A percentile compares a stretch with the other conserved stretches of the same genome.
Evolutionary conservation across 1,140 invertebrate genomes (phyloP).

Genomic region (Zaprionus lachaisei): DNA sequence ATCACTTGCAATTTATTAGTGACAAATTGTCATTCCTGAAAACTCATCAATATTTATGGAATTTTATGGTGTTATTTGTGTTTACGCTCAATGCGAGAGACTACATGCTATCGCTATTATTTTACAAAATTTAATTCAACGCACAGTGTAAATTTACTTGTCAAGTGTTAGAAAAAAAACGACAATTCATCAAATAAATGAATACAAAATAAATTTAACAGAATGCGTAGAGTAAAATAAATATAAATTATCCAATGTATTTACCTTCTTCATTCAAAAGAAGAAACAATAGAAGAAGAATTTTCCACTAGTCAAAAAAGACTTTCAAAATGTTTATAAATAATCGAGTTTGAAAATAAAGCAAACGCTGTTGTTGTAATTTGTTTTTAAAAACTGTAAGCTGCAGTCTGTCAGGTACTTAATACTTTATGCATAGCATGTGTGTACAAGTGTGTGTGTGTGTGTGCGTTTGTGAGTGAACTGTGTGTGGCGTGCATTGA

Average conservation of each 20-base stretch:
- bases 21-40: conserved; percentile 27
- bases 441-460: neutral
- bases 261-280: neutral
- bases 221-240: neutral
- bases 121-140: conserved; percentile 4
- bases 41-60: conserved; percentile 31
- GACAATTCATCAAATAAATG: neutral
- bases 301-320: neutral
- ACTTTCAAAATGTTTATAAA: conserved; percentile 49
- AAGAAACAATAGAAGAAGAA: neutral
- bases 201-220: neutral
- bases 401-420: conserved; percentile 14
- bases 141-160: neutral
- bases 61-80: conserved; percentile 10
- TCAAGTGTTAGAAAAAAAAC: neutral
- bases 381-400: conserved; percentile 1
- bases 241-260: neutral
- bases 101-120: neutral
- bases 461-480: neutral
- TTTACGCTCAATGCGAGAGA: neutral
- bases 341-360: conserved; percentile 47
- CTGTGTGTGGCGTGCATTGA: conserved; percentile 36
- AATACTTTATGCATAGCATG: conserved; percentile 4
- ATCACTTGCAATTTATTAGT: conserved; percentile 26
- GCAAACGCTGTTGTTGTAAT: neutral